Evolutionary conservation across 2,888 invertebrate species (phyloP), one percentile per base, ranked within the genome.

Genomic region (Nyleta sp.): DNA sequence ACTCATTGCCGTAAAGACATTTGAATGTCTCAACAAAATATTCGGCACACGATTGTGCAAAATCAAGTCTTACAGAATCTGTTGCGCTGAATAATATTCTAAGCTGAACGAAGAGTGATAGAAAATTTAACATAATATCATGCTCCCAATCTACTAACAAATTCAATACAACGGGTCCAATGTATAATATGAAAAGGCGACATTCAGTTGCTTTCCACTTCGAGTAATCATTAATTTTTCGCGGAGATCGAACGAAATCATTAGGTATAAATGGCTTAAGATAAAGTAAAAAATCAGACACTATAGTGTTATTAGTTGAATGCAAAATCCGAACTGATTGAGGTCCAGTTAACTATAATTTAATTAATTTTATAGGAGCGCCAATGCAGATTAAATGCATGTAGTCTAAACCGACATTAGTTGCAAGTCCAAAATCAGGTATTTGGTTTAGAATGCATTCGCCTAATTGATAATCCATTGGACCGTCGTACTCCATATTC

Each of bases 331-430:
- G 40, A 40, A 13, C 40, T 40, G 3, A 2, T 15, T 5, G 5
- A 17, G 40, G 11, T 10, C 40, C 40, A 15, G 17, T 4, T 6
- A 13, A 7, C 55, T 40, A 55, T 0, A 55, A 11, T 1, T 20
- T 6, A 1, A 44, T 28, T 6, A 17, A 0, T 18, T 59, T 59
- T 3, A 28, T 42, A 0, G 11, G 5, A 10, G 11, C 15, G 0
- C 59, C 59, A 13, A 59, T 17, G 31, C 44, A 59, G 5, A 59
- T n/a, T 0, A 59, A 18, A 18, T 59, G 59, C 59, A 59, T 59
- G 10, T 59, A 59, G 28, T 59, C 59, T 2, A 44, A 28, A 1
- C 44, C 44, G 3, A 44, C 44, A 2, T 17, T 10, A 11, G 59
- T 40, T 2, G 44, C 31, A 15, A 28, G 31, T 11, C 59, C 59